Evolutionary conservation across 2,113 vertebrate genomes (phyloP), one percentile per base, ranked within the genome.

Genomic region (Ameiurus melas): DNA sequence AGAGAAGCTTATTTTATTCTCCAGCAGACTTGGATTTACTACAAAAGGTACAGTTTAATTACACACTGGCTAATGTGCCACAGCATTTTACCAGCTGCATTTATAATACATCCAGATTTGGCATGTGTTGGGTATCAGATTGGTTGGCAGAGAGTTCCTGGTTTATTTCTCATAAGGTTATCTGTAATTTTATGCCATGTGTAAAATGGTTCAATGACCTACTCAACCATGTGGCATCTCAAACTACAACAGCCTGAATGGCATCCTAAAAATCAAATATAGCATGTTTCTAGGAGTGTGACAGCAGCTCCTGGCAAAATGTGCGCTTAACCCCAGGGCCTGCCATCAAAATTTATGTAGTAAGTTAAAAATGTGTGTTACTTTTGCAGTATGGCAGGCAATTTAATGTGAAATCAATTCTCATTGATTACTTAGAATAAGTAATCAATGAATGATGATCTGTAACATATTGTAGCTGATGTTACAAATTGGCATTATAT

Each of bases 261-360:
- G 14, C 64, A 36, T 66, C 13, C 53, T 87, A 82, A 82, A 87
- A 87, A 87, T 87, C 62, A 71, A 82, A 87, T 82, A n/a, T 27
- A n/a, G 51, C 25, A 13, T 36, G 68, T 71, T 82, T 82, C 86
- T 57, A n/a, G 66, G 60, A 70, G 86, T 39, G 62, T 57, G 77
- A 87, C 77, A 87, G 86, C 62, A 39, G 66, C 80, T 87, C 53
- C 78, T 71, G 78, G 78, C 55, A 57, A 87, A 71, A 71, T 87
- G 64, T 80, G 68, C 12, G 8, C 64, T 58, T 43, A 80, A 87
- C 78, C 86, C 55, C 33, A 53, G 47, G 86, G 77, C 86, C 33
- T 81, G 78, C 62, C 62, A 79, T 70, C 64, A 82, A n/a, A 87
- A 71, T 64, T 58, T 71, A 62, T 78, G 51, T 43, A 68, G 33